A percentile compares a stretch with the other conserved stretches of the same genome.
These are phyloP conservation scores for Brachionus rotundiformis DNA, from an alignment of 1,140 invertebrate genomes.

Conservation along the genomic window DNA sequence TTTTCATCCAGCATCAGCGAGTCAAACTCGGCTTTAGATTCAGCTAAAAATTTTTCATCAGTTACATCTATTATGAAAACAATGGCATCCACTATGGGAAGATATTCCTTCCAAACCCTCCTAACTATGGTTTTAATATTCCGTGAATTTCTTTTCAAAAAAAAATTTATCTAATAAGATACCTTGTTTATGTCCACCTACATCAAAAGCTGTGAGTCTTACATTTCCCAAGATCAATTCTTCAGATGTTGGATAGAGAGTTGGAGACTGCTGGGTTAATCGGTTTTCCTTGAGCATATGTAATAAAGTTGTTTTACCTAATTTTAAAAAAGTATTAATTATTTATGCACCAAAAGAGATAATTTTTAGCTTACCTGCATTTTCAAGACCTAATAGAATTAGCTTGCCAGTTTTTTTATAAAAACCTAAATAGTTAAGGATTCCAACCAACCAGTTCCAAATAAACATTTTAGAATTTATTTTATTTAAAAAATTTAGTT, in stretches of 20 bases:
- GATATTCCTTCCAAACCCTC: conserved; percentile 99
- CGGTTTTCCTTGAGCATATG: conserved; percentile 99
- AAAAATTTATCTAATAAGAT: neutral
- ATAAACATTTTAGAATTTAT: conserved; percentile 77
- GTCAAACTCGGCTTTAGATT: conserved; percentile 76
- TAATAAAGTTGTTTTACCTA: conserved; percentile 78
- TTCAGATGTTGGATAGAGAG: conserved; percentile 97
- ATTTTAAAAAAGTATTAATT: conserved; percentile 66
- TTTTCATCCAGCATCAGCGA: conserved; percentile 90
- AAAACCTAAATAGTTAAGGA: conserved; percentile 91
- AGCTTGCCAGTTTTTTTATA: conserved; percentile 98
- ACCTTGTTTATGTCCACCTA: conserved; percentile 92
- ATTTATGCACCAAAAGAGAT: conserved; percentile 54
- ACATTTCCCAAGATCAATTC: conserved; percentile 98
- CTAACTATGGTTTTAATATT: conserved; percentile 68
- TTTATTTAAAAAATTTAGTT: neutral
- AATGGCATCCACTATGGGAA: conserved; percentile 98
- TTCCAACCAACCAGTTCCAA: conserved; percentile 94
- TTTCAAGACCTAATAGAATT: conserved; percentile 94
- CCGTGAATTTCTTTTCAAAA: too few species aligned
- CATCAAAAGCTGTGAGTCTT: conserved; percentile 98
- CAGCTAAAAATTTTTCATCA: conserved; percentile 81
- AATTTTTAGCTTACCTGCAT: conserved; percentile 74
- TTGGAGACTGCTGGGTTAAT: conserved; percentile 96
- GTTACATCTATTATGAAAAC: conserved; percentile 97